Evolutionary conservation across 2,888 invertebrate genomes (phyloP).

Genomic region (Tetranychus piercei): DNA sequence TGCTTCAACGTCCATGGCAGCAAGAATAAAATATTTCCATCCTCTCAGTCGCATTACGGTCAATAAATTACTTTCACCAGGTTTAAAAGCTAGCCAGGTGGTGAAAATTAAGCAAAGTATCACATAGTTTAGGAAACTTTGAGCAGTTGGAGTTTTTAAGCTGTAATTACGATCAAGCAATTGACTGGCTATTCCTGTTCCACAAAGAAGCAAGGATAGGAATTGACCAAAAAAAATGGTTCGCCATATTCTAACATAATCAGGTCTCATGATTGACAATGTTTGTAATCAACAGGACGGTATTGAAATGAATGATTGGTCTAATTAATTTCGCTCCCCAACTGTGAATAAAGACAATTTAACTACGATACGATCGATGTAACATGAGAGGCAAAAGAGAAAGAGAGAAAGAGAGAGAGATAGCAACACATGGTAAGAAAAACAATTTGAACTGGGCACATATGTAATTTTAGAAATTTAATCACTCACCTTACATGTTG

Average conservation of each 20-base stretch:
- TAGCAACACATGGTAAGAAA: background rate
- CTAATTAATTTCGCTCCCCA: too few species aligned
- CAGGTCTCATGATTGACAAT: background rate
- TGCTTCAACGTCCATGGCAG: conserved; percentile 65
- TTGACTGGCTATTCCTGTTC: conserved; percentile 54
- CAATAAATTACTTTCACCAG: conserved; percentile 43
- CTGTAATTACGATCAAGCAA: conserved; percentile 45
- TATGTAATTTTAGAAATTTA: too few species aligned
- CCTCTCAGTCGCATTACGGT: conserved; percentile 48
- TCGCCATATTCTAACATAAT: conserved; percentile 49
- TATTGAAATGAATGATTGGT: background rate
- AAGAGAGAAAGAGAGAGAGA: background rate
- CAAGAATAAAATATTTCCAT: conserved; percentile 57
- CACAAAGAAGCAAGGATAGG: conserved; percentile 53
- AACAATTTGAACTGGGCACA: too few species aligned
- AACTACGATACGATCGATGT: background rate
- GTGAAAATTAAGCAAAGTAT: conserved; percentile 56
- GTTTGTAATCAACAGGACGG: background rate
- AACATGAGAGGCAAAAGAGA: background rate
- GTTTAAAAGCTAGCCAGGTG: conserved; percentile 52
- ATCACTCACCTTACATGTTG: too few species aligned
- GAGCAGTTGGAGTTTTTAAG: conserved; percentile 56
- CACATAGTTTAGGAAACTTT: conserved; percentile 59
- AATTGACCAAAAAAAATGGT: conserved; percentile 54
- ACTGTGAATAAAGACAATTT: too few species aligned